Base-by-base conservation (phyloP, 2,797 vertebrate genomes). In the Danionella dracula region DNA sequence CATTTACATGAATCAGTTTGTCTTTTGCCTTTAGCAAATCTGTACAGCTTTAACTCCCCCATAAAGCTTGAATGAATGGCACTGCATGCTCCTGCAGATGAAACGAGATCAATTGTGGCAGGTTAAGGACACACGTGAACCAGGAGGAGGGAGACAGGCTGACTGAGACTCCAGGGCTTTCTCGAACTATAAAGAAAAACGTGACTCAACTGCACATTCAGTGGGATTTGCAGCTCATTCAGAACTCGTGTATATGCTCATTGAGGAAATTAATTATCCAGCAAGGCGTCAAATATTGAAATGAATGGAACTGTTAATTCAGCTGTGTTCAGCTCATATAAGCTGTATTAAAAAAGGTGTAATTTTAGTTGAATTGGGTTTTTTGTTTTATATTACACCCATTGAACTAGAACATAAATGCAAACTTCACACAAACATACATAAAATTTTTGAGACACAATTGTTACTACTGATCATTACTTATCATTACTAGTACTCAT, bases 121-220 rank as follows among this genome's bases (percentile, higher is more conserved):
- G 72, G 77, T 81, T 79, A 78, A 74, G 72, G 70, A 61, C 67
- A 63, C 75, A 73, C 65, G 63, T 77, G 72, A 71, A 74, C 34
- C 16, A 46, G 49, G 56, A 56, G 61, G 70, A 64, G 68, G 41
- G 20, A 51, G 35, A 48, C 11, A 29, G 29, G 44, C 57, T 57
- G 66, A 66, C 27, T 61, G 16, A 57, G 35, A 49, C 75, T 70
- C 55, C 51, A 49, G 75, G 71, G 73, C 61, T 73, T 77, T 72
- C 69, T 44, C 48, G 8, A 71, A 66, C 59, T 34, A 72, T 74
- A 53, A 44, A 65, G 35, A 46, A 69, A 70, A 79, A 77, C 70
- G 54, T 79, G 79, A 74, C 73, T 64, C n/a, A 12, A 40, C 53
- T 59, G 40, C 29, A 40, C 62, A 66, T 61, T 63, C n/a, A 59